Evolutionary conservation across 2,888 invertebrate species (phyloP).

Genomic region (Hydriomena furcata): DNA sequence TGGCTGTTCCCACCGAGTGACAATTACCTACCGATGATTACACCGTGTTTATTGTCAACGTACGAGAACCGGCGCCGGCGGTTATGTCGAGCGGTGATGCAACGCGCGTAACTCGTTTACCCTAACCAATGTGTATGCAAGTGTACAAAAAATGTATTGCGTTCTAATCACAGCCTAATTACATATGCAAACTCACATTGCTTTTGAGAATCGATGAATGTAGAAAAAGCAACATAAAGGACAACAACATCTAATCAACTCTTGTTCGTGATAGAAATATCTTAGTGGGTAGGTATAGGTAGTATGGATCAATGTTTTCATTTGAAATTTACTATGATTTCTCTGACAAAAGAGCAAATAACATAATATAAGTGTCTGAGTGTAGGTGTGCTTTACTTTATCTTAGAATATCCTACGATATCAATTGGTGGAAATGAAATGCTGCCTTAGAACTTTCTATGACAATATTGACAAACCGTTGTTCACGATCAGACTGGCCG

Average conservation of each 20-base stretch:
- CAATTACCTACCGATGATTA: conserved; percentile 66
- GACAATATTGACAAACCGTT: conserved; percentile 24
- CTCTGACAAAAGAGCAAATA: no score
- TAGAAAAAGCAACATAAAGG: no score
- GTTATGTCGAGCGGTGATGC: conserved; percentile 62
- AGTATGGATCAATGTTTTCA: no score
- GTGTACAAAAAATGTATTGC: conserved; percentile 40
- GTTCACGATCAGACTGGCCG: conserved; percentile 4
- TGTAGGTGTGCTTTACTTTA: no score
- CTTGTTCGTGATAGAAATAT: no score
- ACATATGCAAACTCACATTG: conserved; percentile 1
- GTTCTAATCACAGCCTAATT: conserved; percentile 38
- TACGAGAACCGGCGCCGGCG: conserved; percentile 47
- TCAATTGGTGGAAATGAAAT: no score
- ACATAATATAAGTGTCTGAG: no score
- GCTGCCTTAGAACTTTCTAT: conserved; percentile 31
- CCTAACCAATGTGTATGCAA: conserved; percentile 33
- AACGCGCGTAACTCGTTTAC: conserved; percentile 49
- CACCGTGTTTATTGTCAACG: conserved; percentile 65
- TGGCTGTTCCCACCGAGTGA: conserved; percentile 61
- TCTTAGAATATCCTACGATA: no score
- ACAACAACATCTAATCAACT: no score
- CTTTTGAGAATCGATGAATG: no score
- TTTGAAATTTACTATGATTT: no score
- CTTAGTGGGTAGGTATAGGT: no score